A percentile compares a stretch with the other conserved stretches of the same genome.
These are phyloP conservation scores for Cloeon dipterum DNA, from an alignment of 2,888 invertebrate species.

Conservation along the genomic window DNA sequence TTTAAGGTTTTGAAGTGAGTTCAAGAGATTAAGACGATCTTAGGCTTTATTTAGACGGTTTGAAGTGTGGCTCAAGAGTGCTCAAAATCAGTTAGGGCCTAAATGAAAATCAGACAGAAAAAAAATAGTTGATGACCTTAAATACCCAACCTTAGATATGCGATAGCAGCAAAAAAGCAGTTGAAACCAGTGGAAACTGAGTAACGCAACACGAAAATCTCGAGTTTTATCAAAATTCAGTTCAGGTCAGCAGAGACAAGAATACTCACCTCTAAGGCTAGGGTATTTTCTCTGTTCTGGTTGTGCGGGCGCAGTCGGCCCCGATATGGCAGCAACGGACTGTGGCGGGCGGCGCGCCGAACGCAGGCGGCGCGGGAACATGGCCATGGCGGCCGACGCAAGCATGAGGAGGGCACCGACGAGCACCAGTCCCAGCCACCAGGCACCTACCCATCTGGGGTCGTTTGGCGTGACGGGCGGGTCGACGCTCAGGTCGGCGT, in stretches of 20 bases:
- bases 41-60: too few species aligned
- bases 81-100: too few species aligned
- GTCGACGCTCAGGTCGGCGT: constrained; percentile 52
- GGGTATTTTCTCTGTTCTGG: constrained; percentile 17
- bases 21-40: too few species aligned
- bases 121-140: too few species aligned
- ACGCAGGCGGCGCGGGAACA: constrained; percentile 57
- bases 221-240: neutral
- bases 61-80: too few species aligned
- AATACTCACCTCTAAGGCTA: constrained; percentile 21
- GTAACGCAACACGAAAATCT: neutral
- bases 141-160: too few species aligned
- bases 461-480: constrained; percentile 56
- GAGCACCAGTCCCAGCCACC: constrained; percentile 85
- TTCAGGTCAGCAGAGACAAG: neutral
- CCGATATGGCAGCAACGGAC: neutral
- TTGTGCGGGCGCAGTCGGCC: constrained; percentile 1
- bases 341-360: constrained; percentile 8
- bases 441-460: constrained; percentile 86
- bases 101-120: too few species aligned
- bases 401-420: constrained; percentile 64
- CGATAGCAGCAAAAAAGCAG: too few species aligned
- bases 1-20: too few species aligned
- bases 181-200: too few species aligned
- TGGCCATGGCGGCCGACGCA: constrained; percentile 71